Evolutionary conservation across 2,888 invertebrate species (phyloP), one percentile per base, ranked within the genome.

Genomic region (Amaurobius ferox): DNA sequence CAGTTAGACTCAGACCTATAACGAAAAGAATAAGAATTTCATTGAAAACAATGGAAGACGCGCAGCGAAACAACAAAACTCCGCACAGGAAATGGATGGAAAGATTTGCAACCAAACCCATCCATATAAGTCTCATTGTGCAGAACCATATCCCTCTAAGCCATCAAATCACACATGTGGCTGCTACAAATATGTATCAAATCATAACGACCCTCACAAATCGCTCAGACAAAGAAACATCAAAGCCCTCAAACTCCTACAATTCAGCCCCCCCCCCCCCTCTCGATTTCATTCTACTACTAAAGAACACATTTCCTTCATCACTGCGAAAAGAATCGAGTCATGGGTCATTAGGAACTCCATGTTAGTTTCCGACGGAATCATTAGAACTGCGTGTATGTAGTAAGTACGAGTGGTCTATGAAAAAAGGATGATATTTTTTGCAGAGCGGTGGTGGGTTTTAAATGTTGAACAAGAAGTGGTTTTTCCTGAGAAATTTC

Each of bases 401-500:
- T 23, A n/a, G n/a, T n/a, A n/a, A n/a, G 55, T 55, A 16, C 23
- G 55, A 55, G 23, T 23, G 19, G 55, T 55, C 23, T 16, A 11
- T 23, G 55, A 23, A 55, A 2, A 55, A 23, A 55, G 23, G 16
- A 23, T 6, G 23, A 23, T 16, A 55, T 23, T 19, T 55, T 55
- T 23, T 23, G 5, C 16, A 16, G 9, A 44, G 11, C 23, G 19
- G 44, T 23, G 5, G 55, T 73, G 48, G 11, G 30, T 40, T 66
- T 73, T 80, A 80, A 73, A 68, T 80, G 80, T 73, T 80, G 39
- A 39, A 40, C 64, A 73, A 35, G 64, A 26, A 73, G 39, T 39
- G 67, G 35, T 11, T 39, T 32, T 39, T 28, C 67, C 26, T 80
- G 80, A 62, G 80, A 80, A 80, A 32, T 35, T 80, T 80, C 80